Conservation (phyloP, 2,113 vertebrate genomes). For the Puntigrus tetrazona region DNA sequence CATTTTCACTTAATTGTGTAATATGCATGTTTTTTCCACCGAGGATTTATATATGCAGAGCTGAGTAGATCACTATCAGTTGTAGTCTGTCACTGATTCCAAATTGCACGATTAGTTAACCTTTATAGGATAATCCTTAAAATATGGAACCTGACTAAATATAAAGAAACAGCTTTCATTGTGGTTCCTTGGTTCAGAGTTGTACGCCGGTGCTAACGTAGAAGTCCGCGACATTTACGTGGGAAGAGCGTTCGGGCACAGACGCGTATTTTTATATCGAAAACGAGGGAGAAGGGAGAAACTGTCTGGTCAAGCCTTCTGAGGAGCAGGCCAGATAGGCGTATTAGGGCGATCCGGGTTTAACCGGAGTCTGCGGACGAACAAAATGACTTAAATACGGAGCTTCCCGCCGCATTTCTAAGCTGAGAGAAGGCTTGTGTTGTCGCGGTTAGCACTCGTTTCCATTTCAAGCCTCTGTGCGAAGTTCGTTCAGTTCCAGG, state of each 20-base stretch:
- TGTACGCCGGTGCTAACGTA: neutral
- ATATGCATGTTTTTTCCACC: too few relatives aligned
- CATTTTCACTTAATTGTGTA: too few relatives aligned
- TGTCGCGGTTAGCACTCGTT: slow-evolving; percentile 34
- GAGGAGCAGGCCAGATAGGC: slow-evolving; percentile 35
- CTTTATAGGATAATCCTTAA: too few relatives aligned
- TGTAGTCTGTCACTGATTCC: too few relatives aligned
- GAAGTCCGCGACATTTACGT: slow-evolving; percentile 38
- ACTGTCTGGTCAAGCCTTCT: slow-evolving; percentile 41
- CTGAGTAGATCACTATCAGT: too few relatives aligned
- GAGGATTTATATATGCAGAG: too few relatives aligned
- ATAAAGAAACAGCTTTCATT: neutral
- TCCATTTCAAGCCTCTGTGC: slow-evolving; percentile 40
- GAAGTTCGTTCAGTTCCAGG: slow-evolving; percentile 40
- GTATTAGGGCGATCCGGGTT: slow-evolving; percentile 32
- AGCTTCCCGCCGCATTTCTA: slow-evolving; percentile 24
- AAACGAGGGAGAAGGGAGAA: slow-evolving; percentile 49
- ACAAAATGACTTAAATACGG: slow-evolving; percentile 36
- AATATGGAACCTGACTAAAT: too few relatives aligned
- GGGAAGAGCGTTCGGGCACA: slow-evolving; percentile 28
- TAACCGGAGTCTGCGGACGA: slow-evolving; percentile 4
- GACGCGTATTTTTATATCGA: slow-evolving; percentile 45
- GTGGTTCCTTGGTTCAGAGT: neutral
- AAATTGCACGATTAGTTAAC: too few relatives aligned
- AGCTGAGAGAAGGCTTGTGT: neutral